phyloP scores from a whole-genome alignment of 1,140 invertebrate species.

The Drosophila santomea region DNA sequence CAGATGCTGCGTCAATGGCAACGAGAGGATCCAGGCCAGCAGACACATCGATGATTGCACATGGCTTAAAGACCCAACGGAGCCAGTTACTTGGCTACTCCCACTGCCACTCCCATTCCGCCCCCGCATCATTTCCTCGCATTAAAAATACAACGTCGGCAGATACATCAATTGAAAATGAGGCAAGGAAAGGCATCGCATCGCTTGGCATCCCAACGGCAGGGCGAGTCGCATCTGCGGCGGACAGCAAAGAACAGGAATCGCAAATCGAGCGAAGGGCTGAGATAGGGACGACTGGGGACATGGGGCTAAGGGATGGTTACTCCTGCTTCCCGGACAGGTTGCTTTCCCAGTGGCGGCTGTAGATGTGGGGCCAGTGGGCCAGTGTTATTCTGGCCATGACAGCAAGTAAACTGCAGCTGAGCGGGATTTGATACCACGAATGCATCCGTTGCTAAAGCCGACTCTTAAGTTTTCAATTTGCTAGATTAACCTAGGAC shows the following conservation, averaged over 20 bases:
- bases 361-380: neutral
- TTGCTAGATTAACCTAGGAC: conserved; percentile 23
- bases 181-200: conserved; percentile 31
- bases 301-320: conserved; percentile 18
- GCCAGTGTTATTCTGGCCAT: conserved; percentile 29
- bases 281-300: neutral
- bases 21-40: conserved; percentile 50
- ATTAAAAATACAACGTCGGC: conserved; percentile 55
- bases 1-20: conserved; percentile 38
- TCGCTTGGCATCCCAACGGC: conserved; percentile 1
- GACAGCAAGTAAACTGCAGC: conserved; percentile 34
- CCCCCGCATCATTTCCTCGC: conserved; percentile 12
- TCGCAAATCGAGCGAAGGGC: conserved; percentile 16
- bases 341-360: conserved; percentile 2
- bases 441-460: conserved; percentile 40
- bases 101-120: too few relatives aligned
- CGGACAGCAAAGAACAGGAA: conserved; percentile 27
- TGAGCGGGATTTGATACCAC: conserved; percentile 24
- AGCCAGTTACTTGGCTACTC: conserved; percentile 31
- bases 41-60: conserved; percentile 76
- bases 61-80: conserved; percentile 58
- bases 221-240: conserved; percentile 38
- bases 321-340: conserved; percentile 6
- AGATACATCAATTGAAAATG: conserved; percentile 77
- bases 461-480: conserved; percentile 42